These are phyloP conservation scores for Nothoprocta pentlandii DNA, from an alignment of 2,113 vertebrate genomes.

Conservation along the genomic window DNA sequence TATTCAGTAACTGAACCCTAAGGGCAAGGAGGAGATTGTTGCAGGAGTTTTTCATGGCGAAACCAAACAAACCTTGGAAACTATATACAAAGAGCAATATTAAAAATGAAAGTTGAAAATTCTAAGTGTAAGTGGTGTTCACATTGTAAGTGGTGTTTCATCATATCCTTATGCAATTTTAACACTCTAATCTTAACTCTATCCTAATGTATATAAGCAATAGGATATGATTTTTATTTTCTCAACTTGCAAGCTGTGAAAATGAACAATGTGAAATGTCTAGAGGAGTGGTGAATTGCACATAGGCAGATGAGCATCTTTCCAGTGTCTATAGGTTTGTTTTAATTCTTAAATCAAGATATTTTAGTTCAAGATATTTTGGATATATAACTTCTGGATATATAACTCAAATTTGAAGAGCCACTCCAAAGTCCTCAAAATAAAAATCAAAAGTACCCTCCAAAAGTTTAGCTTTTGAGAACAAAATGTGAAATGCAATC, in stretches of 20 bases:
- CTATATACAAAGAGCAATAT: neutral
- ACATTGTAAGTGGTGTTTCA: too few relatives aligned
- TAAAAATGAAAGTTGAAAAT: neutral
- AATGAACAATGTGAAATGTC: neutral
- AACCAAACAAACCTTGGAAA: neutral
- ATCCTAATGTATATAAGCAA: neutral
- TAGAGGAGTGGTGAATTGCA: neutral
- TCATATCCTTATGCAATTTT: fast-evolving
- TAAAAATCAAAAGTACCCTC: neutral
- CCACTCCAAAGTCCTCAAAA: neutral
- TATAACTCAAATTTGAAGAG: neutral
- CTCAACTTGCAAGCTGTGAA: neutral
- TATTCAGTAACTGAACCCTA: neutral
- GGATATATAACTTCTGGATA: neutral
- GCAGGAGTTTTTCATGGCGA: neutral
- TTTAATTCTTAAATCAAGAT: neutral
- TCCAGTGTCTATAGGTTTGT: neutral
- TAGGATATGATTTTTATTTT: neutral
- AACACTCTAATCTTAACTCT: neutral
- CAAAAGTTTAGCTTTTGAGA: neutral
- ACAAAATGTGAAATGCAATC: neutral
- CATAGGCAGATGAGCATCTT: neutral
- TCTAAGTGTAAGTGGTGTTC: too few relatives aligned
- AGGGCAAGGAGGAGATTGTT: neutral
- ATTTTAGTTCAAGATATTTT: neutral